Percentiles rank a stretch among this genome's conserved stretches.
Evolutionary conservation across 2,797 vertebrate genomes (phyloP).

Genomic region (Crenichthys baileyi): DNA sequence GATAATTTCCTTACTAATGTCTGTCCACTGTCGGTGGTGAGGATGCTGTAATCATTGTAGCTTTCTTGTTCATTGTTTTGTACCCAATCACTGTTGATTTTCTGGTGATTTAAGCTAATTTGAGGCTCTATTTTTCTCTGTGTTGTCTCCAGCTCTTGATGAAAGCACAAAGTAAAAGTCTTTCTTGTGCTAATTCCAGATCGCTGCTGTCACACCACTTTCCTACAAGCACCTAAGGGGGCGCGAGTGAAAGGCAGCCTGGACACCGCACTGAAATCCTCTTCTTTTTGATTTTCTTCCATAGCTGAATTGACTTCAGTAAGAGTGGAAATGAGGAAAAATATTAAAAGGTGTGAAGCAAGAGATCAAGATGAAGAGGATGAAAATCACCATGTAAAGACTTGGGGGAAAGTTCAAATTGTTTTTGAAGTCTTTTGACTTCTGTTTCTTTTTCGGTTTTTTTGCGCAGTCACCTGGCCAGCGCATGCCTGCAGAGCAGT

Average conservation of each 20-base stretch:
- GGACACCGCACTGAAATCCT: conserved; percentile 30
- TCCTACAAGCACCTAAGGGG: conserved; percentile 82
- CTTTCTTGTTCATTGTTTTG: not conserved
- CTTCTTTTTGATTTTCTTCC: conserved; percentile 42
- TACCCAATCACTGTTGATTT: conserved; percentile 24
- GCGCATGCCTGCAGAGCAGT: conserved; percentile 67
- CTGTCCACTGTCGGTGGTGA: conserved; percentile 42
- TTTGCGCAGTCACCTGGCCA: conserved; percentile 32
- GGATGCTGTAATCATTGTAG: conserved; percentile 4
- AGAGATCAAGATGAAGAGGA: not conserved
- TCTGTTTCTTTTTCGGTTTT: conserved; percentile 2
- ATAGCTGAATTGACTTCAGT: conserved; percentile 28
- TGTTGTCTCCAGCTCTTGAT: not conserved
- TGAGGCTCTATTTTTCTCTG: not conserved
- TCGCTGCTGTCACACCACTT: conserved; percentile 73
- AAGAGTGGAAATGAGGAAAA: conserved; percentile 17
- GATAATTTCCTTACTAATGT: conserved; percentile 35
- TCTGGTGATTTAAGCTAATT: conserved; percentile 35
- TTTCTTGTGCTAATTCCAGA: conserved; percentile 64
- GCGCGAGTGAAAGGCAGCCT: conserved; percentile 52
- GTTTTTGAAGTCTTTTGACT: conserved; percentile 41
- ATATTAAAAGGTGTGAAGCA: conserved; percentile 2
- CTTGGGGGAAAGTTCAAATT: conserved; percentile 9
- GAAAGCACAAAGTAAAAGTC: conserved; percentile 6
- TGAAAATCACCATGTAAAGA: conserved; percentile 7